Evolutionary conservation across 2,888 invertebrate species (phyloP), one percentile per base, ranked within the genome.

Genomic region (Diarsia brunnea): DNA sequence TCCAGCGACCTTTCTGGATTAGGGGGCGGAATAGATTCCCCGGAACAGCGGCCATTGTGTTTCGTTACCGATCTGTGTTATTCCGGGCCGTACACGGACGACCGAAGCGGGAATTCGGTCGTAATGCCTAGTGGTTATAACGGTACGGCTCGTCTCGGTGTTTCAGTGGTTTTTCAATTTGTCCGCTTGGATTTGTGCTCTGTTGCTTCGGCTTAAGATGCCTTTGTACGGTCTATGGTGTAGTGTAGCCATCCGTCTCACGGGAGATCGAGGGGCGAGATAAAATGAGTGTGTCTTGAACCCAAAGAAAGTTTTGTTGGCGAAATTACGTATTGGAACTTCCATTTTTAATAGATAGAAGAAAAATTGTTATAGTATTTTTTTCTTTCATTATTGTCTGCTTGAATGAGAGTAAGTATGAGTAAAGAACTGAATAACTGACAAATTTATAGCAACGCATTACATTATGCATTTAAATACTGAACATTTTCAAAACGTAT

Each of bases 1-100:
- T 90, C 91, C 91, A 91, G 88, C 91, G 93, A 95, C 95, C 95
- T 95, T 95, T 95, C 94, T 91, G 94, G 95, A 95, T 95, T 95
- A 95, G 79, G 78, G 90, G 90, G 88, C 90, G 91, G 91, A 93
- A 93, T 94, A 92, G 93, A 93, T 92, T 91, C 92, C 81, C 88
- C 89, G 90, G 89, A 90, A 92, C 91, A 89, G 88, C 81, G 73
- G 87, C 91, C 91, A 92, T 94, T 95, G 92, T 93, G 91, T 93
- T 92, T 91, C 91, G 92, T 91, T 93, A 91, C 93, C 91, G 92
- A 92, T 92, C 92, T 91, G 90, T 90, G 89, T 91, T 91, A 91
- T 92, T 91, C 87, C 82, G 82, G 67, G 77, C 78, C 84, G 79
- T 82, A 78, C 73, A 82, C 78, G 84, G 83, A 83, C 87, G 86